Percentiles rank a stretch among this genome's conserved stretches.
Conservation (phyloP, 2,113 vertebrate genomes). For the Cynopterus brachyotis region DNA sequence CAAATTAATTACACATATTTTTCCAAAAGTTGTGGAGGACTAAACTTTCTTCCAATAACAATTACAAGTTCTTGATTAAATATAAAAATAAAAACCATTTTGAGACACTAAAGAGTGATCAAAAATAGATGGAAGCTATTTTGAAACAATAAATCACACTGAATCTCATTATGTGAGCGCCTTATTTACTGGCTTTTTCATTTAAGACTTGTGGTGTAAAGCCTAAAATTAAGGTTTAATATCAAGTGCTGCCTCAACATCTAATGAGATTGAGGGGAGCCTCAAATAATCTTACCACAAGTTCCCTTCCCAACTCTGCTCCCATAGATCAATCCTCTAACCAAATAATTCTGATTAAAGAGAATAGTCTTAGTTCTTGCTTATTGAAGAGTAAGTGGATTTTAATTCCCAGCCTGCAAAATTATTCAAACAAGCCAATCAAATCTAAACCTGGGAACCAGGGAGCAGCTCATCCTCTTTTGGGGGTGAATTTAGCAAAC, state of each 20-base stretch:
- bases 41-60: not conserved
- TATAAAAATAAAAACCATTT: not conserved
- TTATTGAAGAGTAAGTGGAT: not conserved
- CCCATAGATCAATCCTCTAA: not conserved
- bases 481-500: no score
- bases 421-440: not conserved
- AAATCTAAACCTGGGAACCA: not conserved
- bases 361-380: rapidly evolving
- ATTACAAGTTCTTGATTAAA: not conserved
- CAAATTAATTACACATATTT: not conserved
- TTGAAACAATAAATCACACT: not conserved
- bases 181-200: not conserved
- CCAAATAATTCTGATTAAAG: not conserved
- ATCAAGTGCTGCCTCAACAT: not conserved
- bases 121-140: not conserved
- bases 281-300: not conserved
- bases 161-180: not conserved
- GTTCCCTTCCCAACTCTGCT: not conserved
- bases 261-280: not conserved
- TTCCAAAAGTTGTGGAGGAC: not conserved
- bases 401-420: not conserved
- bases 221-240: not conserved
- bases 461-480: rapidly evolving
- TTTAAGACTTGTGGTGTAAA: not conserved
- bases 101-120: not conserved